Evolutionary conservation across 2,888 invertebrate genomes (phyloP), one percentile per base, ranked within the genome.

Genomic region (Lasius fuliginosus): DNA sequence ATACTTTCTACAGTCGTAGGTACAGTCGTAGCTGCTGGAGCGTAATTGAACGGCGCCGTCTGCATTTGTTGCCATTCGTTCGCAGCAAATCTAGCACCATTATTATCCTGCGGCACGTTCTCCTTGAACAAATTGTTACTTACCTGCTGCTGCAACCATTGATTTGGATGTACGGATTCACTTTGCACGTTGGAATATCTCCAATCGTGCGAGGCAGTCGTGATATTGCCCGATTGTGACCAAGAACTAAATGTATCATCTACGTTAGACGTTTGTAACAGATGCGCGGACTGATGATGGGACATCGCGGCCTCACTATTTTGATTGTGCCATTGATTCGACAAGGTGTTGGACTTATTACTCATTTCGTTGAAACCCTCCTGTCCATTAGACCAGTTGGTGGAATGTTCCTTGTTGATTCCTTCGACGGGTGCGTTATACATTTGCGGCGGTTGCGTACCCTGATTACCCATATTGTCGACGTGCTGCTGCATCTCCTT

Each of bases 271-370:
- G 68, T 71, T 53, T 89, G 74, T 33, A 67, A 33, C 76, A 89
- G 73, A 40, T 89, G 91, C 33, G 69, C n/a, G 60, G 90, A 64
- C 36, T 88, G 91, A 53, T 86, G 88, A 76, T 74, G 89, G 0
- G 76, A 8, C 69, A 87, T 65, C 23, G 83, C 73, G 30, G 76
- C 86, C 62, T 92, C 92, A 8, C 90, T 89, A 88, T 89, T 93
- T 68, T 88, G 92, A 84, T 90, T 89, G 12, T 90, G 90, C 92
- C 92, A 93, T 11, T 92, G 91, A 84, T 90, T 89, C 58, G 86
- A 46, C 67, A 30, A 68, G 69, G 84, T 58, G 79, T 84, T 82
- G 9, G 90, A 42, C 87, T 89, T 91, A 56, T 86, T 88, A 69
- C 84, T 82, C 9, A 64, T n/a, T 27, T 88, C 82, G 36, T 71